phyloP scores from a whole-genome alignment of 2,888 invertebrate species.

The Himalopsyche kuldschensis region DNA sequence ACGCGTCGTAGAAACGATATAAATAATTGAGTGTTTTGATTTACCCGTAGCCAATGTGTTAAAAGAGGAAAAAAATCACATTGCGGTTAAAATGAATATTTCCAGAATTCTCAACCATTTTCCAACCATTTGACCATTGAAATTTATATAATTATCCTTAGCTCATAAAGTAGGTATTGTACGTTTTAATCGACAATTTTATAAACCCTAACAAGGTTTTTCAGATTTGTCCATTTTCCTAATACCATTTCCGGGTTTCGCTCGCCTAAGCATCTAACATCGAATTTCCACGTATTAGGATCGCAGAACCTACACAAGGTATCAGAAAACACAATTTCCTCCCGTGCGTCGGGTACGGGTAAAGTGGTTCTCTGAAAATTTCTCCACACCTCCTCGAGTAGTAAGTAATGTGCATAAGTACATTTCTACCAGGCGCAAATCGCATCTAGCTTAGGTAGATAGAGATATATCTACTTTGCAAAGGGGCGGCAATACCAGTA shows the following conservation, averaged over 20 bases:
- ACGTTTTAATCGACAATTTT: no score
- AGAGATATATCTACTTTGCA: background rate
- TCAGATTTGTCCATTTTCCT: no score
- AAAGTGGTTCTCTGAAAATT: background rate
- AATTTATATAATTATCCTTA: no score
- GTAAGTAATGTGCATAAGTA: background rate
- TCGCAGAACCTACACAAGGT: background rate
- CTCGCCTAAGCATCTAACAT: background rate
- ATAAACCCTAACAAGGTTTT: no score
- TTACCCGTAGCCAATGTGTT: no score
- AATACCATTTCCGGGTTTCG: background rate
- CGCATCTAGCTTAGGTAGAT: background rate
- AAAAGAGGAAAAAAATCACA: no score
- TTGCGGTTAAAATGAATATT: no score
- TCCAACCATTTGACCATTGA: no score
- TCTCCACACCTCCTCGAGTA: background rate
- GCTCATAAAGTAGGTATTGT: no score
- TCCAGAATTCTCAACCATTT: no score
- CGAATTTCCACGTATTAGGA: background rate
- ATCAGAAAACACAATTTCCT: background rate
- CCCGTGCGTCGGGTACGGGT: background rate
- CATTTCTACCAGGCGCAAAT: background rate
- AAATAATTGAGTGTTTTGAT: no score
- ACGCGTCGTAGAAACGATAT: no score
- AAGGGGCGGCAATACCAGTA: background rate